Conservation (phyloP, 2,888 invertebrate species). For the Campoplex capitator region DNA sequence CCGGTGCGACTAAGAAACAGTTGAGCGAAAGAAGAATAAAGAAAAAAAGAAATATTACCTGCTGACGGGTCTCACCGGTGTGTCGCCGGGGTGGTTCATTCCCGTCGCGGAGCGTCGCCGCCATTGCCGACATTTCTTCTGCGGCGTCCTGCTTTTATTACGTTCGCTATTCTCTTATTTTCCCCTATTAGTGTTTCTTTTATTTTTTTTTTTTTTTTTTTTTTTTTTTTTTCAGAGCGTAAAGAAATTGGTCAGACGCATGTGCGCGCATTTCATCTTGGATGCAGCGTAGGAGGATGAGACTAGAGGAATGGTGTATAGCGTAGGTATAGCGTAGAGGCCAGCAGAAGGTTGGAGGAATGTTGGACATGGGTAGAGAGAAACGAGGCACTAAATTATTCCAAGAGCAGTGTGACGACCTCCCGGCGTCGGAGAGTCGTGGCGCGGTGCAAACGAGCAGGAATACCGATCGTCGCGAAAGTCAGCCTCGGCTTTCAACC, state of each 20-base stretch:
- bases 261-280: slow-evolving; percentile 24
- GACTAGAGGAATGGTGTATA: not conserved
- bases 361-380: slow-evolving; percentile 5
- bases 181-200: not conserved
- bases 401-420: slow-evolving; percentile 60
- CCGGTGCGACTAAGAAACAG: slow-evolving; percentile 12
- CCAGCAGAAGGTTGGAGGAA: not conserved
- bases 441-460: slow-evolving; percentile 57
- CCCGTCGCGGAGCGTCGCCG: slow-evolving; percentile 56
- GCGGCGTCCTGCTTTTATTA: too few relatives aligned
- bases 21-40: not conserved
- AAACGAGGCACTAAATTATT: slow-evolving; percentile 66
- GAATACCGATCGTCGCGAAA: slow-evolving; percentile 50
- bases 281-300: slow-evolving; percentile 22
- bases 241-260: slow-evolving; percentile 1
- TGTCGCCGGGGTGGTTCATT: slow-evolving; percentile 52
- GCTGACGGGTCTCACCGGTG: slow-evolving; percentile 18
- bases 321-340: too few relatives aligned
- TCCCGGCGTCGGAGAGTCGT: slow-evolving; percentile 64
- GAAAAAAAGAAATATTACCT: slow-evolving; percentile 4
- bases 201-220: not conserved
- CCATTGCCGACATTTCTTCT: slow-evolving; percentile 30
- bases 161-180: not conserved
- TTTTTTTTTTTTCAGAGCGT: not conserved
- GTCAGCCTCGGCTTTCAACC: not conserved